Conservation (phyloP, 2,888 invertebrate genomes). For the Gastracanthus pulcherrimus region DNA sequence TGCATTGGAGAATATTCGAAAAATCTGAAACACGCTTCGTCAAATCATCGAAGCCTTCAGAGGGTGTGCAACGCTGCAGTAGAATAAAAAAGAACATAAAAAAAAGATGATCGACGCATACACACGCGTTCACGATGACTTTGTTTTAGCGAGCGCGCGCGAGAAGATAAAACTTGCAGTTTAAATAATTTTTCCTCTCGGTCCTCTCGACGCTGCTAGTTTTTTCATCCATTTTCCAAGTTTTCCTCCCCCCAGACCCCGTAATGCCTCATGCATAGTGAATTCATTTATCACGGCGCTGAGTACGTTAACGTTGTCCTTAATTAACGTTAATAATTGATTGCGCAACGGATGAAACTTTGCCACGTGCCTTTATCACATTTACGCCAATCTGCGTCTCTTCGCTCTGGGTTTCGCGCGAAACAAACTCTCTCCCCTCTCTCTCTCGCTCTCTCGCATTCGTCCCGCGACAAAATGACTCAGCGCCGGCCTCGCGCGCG, state of each 20-base stretch:
- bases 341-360: slow-evolving; percentile 46
- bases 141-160: no score
- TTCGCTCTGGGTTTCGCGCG: background rate
- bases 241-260: no score
- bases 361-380: slow-evolving; percentile 38
- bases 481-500: background rate
- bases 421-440: background rate
- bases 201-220: background rate
- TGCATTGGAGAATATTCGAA: no score
- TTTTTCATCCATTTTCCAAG: background rate
- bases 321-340: slow-evolving; percentile 54
- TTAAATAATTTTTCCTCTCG: slow-evolving; percentile 38
- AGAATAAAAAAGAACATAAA: no score
- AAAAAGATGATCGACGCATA: background rate
- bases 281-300: slow-evolving; percentile 36
- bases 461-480: slow-evolving; percentile 8
- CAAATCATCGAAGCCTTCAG: no score
- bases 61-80: no score
- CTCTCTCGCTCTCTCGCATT: background rate
- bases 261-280: background rate
- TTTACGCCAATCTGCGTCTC: slow-evolving; percentile 39
- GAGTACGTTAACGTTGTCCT: slow-evolving; percentile 3
- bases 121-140: no score
- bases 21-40: no score
- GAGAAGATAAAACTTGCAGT: background rate